These are phyloP conservation scores for Melanostoma mellinum DNA, from an alignment of 2,888 invertebrate species.

Conservation along the genomic window DNA sequence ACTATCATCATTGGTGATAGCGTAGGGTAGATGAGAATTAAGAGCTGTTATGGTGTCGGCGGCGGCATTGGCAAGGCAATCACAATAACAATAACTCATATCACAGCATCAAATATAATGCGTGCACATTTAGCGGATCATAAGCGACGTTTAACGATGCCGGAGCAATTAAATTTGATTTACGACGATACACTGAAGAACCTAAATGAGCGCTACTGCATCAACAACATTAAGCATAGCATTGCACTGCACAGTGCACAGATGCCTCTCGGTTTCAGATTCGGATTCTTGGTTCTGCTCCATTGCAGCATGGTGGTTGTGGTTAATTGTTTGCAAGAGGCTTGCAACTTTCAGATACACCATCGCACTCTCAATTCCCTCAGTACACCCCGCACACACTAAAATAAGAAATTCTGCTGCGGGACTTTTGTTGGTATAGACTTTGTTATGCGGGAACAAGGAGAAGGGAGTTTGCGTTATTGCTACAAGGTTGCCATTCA, in stretches of 20 bases:
- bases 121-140: conserved; percentile 72
- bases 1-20: conserved; percentile 12
- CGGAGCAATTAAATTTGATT: conserved; percentile 74
- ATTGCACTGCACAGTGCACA: conserved; percentile 3
- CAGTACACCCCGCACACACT: conserved; percentile 6
- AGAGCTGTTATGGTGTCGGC: conserved; percentile 42
- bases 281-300: conserved; percentile 37
- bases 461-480: neutral
- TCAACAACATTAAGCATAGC: conserved; percentile 21
- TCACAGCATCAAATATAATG: conserved; percentile 65
- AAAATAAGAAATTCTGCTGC: conserved; percentile 6
- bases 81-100: conserved; percentile 72
- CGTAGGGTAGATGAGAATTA: conserved; percentile 22
- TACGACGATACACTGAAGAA: conserved; percentile 62
- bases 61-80: conserved; percentile 64
- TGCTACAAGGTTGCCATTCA: conserved; percentile 42
- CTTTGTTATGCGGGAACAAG: conserved; percentile 31
- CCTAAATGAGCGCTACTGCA: conserved; percentile 44
- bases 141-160: conserved; percentile 73
- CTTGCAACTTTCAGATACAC: conserved; percentile 16
- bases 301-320: conserved; percentile 46
- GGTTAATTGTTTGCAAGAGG: conserved; percentile 66
- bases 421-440: conserved; percentile 11
- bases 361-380: conserved; percentile 8
- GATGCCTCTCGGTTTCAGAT: conserved; percentile 33